phyloP scores from a whole-genome alignment of 2,113 vertebrate genomes.

The Boleophthalmus pectinirostris region DNA sequence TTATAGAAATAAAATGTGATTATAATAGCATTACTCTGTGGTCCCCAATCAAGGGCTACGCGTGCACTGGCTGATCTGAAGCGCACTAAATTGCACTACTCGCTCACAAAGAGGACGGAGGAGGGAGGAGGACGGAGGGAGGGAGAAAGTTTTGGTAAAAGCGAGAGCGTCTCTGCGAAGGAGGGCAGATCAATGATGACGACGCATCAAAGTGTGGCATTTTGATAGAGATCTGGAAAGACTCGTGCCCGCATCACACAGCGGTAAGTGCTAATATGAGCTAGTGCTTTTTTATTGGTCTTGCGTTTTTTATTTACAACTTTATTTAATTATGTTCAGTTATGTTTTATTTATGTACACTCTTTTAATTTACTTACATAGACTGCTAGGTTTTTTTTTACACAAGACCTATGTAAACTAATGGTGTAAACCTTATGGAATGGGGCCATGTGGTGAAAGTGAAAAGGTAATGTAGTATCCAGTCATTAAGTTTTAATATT shows the following conservation, averaged over 20 bases:
- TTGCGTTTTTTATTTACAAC: background rate
- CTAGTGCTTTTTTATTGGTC: background rate
- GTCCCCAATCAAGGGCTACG: background rate
- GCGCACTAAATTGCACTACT: constrained; percentile 15
- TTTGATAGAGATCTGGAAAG: constrained; percentile 25
- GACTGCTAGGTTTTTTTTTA: background rate
- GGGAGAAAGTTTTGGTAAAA: constrained; percentile 56
- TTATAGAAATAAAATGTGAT: background rate
- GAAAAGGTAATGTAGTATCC: constrained; percentile 57
- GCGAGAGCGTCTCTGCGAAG: constrained; percentile 48
- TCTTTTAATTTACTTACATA: background rate
- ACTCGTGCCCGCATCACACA: constrained; percentile 2
- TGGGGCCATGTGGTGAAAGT: constrained; percentile 45
- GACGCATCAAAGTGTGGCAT: constrained; percentile 25
- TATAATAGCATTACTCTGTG: background rate
- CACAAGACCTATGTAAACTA: background rate
- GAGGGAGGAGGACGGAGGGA: constrained; percentile 56
- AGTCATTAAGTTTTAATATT: constrained; percentile 77
- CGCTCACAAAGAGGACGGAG: constrained; percentile 23
- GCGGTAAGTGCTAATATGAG: constrained; percentile 53
- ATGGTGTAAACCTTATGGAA: constrained; percentile 7
- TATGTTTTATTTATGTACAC: background rate
- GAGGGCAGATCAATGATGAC: constrained; percentile 40
- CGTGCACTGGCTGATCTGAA: background rate
- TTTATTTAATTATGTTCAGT: background rate